Percentiles rank a stretch among this genome's conserved stretches.
These are phyloP conservation scores for Galerucella pusilla DNA, from an alignment of 2,888 invertebrate genomes.

Conservation along the genomic window DNA sequence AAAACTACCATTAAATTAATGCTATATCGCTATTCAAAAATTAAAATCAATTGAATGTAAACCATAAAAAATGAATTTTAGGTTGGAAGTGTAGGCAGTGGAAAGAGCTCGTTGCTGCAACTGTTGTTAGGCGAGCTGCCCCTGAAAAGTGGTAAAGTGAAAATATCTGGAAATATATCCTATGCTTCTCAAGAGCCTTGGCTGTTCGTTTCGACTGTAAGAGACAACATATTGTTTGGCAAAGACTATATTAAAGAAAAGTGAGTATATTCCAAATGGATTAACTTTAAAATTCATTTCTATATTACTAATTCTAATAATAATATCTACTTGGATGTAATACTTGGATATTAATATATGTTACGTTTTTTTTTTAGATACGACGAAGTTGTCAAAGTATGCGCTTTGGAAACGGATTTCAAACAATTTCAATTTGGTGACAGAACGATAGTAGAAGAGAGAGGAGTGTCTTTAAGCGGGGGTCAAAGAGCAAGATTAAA, in stretches of 20 bases:
- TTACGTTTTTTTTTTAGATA: constrained; percentile 44
- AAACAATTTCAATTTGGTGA: constrained; percentile 79
- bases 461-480: constrained; percentile 83
- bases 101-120: constrained; percentile 77
- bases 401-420: constrained; percentile 76
- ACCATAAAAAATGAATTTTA: constrained; percentile 4
- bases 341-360: background rate
- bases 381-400: constrained; percentile 69
- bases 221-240: constrained; percentile 86
- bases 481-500: constrained; percentile 85
- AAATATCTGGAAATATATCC: constrained; percentile 72
- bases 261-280: constrained; percentile 47
- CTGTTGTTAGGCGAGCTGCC: constrained; percentile 80
- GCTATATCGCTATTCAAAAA: no score
- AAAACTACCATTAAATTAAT: background rate
- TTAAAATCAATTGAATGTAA: background rate
- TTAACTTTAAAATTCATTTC: background rate
- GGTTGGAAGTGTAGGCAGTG: constrained; percentile 75
- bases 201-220: constrained; percentile 77
- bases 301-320: no score
- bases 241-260: constrained; percentile 70
- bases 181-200: constrained; percentile 87
- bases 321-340: no score
- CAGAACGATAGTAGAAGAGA: constrained; percentile 80
- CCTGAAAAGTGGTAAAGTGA: constrained; percentile 70